These are phyloP conservation scores for Podarcis muralis DNA, from an alignment of 2,113 vertebrate species.

Conservation along the genomic window DNA sequence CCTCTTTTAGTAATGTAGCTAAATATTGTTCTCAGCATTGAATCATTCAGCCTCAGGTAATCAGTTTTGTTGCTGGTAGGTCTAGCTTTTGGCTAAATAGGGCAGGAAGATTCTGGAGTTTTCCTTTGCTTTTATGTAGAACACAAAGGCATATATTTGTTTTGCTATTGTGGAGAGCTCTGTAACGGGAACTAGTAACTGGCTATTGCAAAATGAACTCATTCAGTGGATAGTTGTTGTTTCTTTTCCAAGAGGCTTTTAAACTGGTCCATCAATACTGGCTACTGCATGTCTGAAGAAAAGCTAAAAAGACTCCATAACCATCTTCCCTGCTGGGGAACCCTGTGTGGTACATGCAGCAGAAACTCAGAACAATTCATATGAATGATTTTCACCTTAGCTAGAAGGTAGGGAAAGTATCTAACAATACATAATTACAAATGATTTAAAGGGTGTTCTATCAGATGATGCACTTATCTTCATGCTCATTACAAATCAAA, in stretches of 20 bases:
- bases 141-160: background rate
- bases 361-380: background rate
- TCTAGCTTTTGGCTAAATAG: too few species aligned
- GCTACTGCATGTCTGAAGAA: background rate
- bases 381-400: background rate
- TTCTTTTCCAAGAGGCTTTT: background rate
- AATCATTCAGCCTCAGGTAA: too few species aligned
- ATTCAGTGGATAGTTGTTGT: background rate
- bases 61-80: too few species aligned
- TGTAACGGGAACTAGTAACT: background rate
- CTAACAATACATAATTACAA: background rate
- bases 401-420: background rate
- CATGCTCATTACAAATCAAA: background rate
- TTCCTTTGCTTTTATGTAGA: too few species aligned
- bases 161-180: background rate
- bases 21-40: too few species aligned
- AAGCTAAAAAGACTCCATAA: background rate
- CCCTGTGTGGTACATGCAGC: background rate
- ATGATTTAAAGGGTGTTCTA: background rate
- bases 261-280: background rate
- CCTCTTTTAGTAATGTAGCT: too few species aligned
- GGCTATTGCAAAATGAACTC: background rate
- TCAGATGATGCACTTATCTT: background rate
- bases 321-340: background rate
- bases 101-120: too few species aligned